phyloP scores from a whole-genome alignment of 1,140 invertebrate species.

The Carposina sasakii region DNA sequence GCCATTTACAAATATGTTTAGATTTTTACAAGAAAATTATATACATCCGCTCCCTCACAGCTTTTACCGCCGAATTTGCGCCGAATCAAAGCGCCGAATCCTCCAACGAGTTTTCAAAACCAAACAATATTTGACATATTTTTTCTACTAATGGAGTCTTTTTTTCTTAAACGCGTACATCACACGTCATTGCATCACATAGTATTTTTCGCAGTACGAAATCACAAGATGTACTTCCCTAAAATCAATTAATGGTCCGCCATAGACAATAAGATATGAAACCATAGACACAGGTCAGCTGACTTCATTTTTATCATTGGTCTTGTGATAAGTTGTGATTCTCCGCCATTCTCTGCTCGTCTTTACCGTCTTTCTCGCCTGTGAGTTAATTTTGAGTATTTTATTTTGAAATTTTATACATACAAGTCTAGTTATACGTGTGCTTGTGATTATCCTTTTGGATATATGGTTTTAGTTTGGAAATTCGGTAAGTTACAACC shows the following conservation, averaged over 20 bases:
- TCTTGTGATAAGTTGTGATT: conserved; percentile 70
- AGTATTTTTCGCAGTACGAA: too few species aligned
- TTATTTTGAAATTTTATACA: conserved; percentile 26
- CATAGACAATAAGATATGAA: conserved; percentile 43
- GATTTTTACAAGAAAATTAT: too few species aligned
- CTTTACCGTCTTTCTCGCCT: conserved; percentile 64
- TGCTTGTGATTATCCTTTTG: conserved; percentile 42
- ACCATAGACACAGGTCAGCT: conserved; percentile 66
- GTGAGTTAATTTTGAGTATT: conserved; percentile 59
- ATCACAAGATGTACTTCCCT: conserved; percentile 1
- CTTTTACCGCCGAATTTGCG: too few species aligned
- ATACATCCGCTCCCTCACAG: too few species aligned
- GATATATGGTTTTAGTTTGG: conserved; percentile 22
- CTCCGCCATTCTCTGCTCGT: conserved; percentile 70
- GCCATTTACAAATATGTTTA: too few species aligned
- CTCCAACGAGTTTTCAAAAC: too few species aligned
- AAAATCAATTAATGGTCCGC: conserved; percentile 49
- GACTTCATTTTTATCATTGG: conserved; percentile 71
- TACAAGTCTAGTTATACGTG: conserved; percentile 22
- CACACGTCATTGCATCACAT: too few species aligned
- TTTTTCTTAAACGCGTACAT: too few species aligned
- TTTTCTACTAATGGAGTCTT: too few species aligned
- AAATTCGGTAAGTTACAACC: conserved; percentile 38
- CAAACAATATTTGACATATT: too few species aligned
- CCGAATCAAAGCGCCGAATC: too few species aligned